Evolutionary conservation across 2,888 invertebrate species (phyloP), one percentile per base, ranked within the genome.

Genomic region (Hypselothyrea guttata): DNA sequence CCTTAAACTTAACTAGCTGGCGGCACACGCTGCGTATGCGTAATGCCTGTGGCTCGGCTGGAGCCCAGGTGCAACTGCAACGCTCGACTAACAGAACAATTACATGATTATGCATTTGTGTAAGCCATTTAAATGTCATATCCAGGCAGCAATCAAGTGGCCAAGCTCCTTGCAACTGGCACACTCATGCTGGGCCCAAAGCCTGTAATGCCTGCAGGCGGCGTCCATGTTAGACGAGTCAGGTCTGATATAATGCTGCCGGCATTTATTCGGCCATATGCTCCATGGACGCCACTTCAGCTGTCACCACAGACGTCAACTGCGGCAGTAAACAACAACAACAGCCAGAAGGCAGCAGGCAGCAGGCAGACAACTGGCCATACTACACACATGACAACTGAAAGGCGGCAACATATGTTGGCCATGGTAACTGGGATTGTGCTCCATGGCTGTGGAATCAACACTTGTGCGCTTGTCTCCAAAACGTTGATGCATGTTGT

Each of bases 71-170:
- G 82, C 75, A 60, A 40, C 47, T 62, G 67, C 58, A 48, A 40
- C 47, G 33, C 28, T 4, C 28, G 13, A 27, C 48, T n/a, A 48
- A 30, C 27, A 54, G 34, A 30, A 76, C 74, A 71, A 76, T 81
- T 74, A 77, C 64, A 63, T 74, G 82, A 73, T 84, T 78, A 81
- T 84, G 71, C 74, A 84, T 73, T 78, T 76, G 56, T 38, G 42
- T 64, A 53, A 61, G 56, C 68, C 67, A 72, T 72, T 72, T 66
- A 62, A 67, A 61, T 72, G 70, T 57, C 70, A 31, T 35, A 30
- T 31, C 54, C 64, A 60, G 56, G 47, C 70, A 56, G 45, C 66
- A 51, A 70, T 58, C 60, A 58, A 61, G 35, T 22, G 54, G 41
- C 34, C 44, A 60, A 12, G 34, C 45, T 11, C 1, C 1, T 28